A percentile compares a stretch with the other conserved stretches of the same genome.
Conservation (phyloP, 2,797 vertebrate genomes). For the Coilia nasus region DNA sequence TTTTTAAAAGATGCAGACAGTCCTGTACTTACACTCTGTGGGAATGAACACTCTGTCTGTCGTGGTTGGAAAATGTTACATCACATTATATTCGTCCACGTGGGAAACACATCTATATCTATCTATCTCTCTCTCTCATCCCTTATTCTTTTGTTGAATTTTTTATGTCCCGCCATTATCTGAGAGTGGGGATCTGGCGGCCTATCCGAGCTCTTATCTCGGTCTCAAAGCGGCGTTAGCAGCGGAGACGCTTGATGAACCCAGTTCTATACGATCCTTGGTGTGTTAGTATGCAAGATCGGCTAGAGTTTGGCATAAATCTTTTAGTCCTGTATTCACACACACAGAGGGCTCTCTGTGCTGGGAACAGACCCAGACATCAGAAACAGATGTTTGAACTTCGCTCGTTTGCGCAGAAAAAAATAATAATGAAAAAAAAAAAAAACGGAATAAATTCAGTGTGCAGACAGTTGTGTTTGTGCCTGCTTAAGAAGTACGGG, state of each 20-base stretch:
- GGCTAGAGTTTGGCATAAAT: no score
- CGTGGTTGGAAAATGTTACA: no score
- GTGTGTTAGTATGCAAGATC: no score
- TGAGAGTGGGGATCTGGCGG: no score
- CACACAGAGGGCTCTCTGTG: background rate
- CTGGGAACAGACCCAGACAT: background rate
- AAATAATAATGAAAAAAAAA: no score
- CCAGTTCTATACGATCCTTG: no score
- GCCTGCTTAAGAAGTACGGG: background rate
- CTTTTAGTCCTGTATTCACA: background rate
- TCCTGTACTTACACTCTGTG: no score
- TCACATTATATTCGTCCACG: no score
- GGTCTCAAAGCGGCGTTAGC: background rate
- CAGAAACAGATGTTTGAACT: conserved; percentile 23
- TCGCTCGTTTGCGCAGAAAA: background rate
- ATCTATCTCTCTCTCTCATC: background rate
- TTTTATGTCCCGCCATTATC: background rate
- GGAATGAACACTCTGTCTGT: no score
- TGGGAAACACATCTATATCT: no score
- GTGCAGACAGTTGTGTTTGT: background rate
- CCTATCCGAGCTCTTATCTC: background rate
- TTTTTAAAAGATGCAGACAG: no score
- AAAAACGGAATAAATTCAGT: conserved; percentile 1
- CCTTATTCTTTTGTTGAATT: background rate
- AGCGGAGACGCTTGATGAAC: no score